Evolutionary conservation across 2,888 invertebrate genomes (phyloP), one percentile per base, ranked within the genome.

Genomic region (Adineta ricciae): DNA sequence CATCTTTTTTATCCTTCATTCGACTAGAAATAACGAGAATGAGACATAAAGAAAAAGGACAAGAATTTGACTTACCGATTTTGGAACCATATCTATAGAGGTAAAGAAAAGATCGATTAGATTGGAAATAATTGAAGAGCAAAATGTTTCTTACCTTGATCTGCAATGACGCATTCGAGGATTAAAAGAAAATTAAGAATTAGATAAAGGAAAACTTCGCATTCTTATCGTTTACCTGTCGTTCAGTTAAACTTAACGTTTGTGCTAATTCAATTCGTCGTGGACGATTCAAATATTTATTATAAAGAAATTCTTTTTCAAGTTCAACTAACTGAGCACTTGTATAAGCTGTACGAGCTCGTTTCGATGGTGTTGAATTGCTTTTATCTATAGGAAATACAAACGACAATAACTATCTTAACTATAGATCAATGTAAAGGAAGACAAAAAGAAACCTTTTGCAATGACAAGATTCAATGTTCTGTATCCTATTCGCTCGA

Each of bases 281-380:
- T 0, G 94, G 94, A 46, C 95, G 92, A 88, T 94, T 94, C 0
- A 95, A 91, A 88, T 95, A 95, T 54, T 93, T 93, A 88, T 93
- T 93, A 88, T 92, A 92, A 86, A 93, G 93, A 88, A 95, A 95
- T 88, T 94, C 94, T 88, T 94, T 94, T 89, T 95, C 95, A 84
- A 95, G 91, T 89, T 94, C 94, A 8, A 94, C 93, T 64, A 95
- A 91, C 89, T 95, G 95, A 0, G 92, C 92, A 87, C 94, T 94
- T 0, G 94, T 94, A 89, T 94, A 95, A 0, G 95, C 94, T 0
- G 95, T 95, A 38, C 95, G 91, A 0, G 94, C 93, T 85, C 95
- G 91, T 90, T 94, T 95, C 27, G 90, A 88, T 8, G 90, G 64
- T 64, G 64, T 64, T 32, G 64, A 64, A 64, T 64, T 64, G 64